Evolutionary conservation across 2,888 invertebrate genomes (phyloP).

Genomic region (Oscheius sp.): DNA sequence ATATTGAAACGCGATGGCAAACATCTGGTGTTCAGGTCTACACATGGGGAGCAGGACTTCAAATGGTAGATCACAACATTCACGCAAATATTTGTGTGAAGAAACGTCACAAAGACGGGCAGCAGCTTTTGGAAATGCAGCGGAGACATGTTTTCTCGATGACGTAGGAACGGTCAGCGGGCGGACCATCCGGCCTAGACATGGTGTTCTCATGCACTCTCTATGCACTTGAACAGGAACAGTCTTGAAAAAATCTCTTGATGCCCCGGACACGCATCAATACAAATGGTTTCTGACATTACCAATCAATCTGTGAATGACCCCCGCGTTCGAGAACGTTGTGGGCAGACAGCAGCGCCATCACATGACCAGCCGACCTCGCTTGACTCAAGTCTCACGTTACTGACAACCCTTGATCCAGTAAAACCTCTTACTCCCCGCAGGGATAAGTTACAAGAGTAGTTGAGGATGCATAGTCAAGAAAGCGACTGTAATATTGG

Average conservation of each 20-base stretch:
- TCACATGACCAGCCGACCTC: conserved; percentile 24
- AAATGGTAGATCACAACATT: conserved; percentile 19
- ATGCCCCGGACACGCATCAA: neutral
- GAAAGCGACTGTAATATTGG: neutral
- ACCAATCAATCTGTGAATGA: conserved; percentile 12
- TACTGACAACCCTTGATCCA: conserved; percentile 21
- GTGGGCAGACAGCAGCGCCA: conserved; percentile 8
- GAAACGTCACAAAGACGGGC: conserved; percentile 17
- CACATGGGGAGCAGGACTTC: conserved; percentile 16
- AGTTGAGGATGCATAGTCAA: neutral
- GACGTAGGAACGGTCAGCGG: conserved; percentile 25
- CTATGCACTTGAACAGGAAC: neutral
- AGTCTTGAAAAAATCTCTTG: neutral
- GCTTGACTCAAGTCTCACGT: conserved; percentile 16
- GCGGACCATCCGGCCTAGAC: conserved; percentile 15
- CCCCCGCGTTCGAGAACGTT: conserved; percentile 17
- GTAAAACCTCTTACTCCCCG: neutral
- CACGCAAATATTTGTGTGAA: conserved; percentile 22
- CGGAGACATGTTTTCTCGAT: conserved; percentile 23
- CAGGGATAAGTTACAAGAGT: neutral
- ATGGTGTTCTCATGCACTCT: conserved; percentile 14
- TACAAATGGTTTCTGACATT: neutral
- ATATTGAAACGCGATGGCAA: conserved; percentile 19
- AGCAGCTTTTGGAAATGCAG: neutral
- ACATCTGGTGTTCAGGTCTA: conserved; percentile 25